Evolutionary conservation across 2,888 invertebrate species (phyloP), one percentile per base, ranked within the genome.

Genomic region (Athetis lepigone): DNA sequence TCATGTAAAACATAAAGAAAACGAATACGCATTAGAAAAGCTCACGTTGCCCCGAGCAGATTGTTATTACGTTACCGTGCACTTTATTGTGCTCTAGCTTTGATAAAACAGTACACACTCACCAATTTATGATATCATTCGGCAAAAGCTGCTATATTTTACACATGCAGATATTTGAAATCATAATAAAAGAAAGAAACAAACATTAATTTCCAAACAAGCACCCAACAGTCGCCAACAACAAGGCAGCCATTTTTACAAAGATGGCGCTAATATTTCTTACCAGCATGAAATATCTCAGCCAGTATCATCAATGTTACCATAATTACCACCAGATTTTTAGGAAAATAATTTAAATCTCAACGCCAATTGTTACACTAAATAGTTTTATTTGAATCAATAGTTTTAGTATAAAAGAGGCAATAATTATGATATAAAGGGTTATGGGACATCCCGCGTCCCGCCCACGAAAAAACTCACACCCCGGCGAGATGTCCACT

Each of bases 161-260:
- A 84, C 83, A 85, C 81, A 81, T 79, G 80, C 69, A 81, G 81
- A 73, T 74, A 85, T 80, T 79, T 73, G 75, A 90, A 88, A 86
- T 84, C 90, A 91, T 91, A 89, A 79, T 89, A 88, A 84, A 87
- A 68, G 64, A 88, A 87, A 85, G 89, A 91, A 92, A 93, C 88
- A 92, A 93, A 92, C 89, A 92, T 84, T 92, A 90, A 89, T 88
- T 88, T 80, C 85, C 84, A 92, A 92, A 94, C 93, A 93, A 93
- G 92, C 91, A 90, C 91, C 89, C 90, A 90, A 90, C 92, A 93
- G 88, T 93, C 91, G 88, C 93, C 90, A 95, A 92, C 93, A 94
- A 95, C 94, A 95, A 91, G 92, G 91, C 90, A 92, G 94, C 94
- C 94, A 95, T 95, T 86, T 94, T 92, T 85, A 79, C 80, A 81